These are phyloP conservation scores for Tipula unca DNA, from an alignment of 2,888 invertebrate species.

Conservation along the genomic window DNA sequence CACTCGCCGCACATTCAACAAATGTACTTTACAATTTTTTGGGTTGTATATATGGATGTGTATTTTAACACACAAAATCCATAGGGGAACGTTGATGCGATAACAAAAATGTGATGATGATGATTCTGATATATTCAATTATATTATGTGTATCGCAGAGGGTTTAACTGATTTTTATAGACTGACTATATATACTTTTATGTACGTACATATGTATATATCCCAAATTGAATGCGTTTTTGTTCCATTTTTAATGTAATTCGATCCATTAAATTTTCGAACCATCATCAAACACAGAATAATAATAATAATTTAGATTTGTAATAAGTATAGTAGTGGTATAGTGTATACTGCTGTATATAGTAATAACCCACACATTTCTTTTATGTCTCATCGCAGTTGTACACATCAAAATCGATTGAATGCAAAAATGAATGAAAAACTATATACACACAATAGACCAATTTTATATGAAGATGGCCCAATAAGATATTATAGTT, in stretches of 20 bases:
- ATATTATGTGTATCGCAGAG: neutral
- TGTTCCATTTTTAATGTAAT: neutral
- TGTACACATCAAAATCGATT: neutral
- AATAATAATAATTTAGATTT: neutral
- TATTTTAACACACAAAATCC: neutral
- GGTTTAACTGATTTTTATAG: neutral
- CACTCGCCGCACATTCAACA: neutral
- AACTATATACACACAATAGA: neutral
- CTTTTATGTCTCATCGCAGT: neutral
- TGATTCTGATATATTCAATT: slow-evolving; percentile 8
- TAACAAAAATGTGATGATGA: neutral
- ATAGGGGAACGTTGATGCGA: neutral
- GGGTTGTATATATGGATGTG: neutral
- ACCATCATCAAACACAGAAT: neutral
- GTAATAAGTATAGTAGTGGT: neutral
- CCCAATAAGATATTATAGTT: neutral
- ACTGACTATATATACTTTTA: neutral
- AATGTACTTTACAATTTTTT: neutral
- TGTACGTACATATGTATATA: too few species aligned
- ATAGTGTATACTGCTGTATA: neutral
- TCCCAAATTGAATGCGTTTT: neutral
- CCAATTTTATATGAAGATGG: neutral
- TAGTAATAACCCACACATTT: neutral
- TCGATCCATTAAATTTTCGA: neutral
- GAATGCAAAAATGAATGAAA: neutral